These are phyloP conservation scores for Diplosoma virens DNA, from an alignment of 23 tunicate species.

Conservation along the genomic window DNA sequence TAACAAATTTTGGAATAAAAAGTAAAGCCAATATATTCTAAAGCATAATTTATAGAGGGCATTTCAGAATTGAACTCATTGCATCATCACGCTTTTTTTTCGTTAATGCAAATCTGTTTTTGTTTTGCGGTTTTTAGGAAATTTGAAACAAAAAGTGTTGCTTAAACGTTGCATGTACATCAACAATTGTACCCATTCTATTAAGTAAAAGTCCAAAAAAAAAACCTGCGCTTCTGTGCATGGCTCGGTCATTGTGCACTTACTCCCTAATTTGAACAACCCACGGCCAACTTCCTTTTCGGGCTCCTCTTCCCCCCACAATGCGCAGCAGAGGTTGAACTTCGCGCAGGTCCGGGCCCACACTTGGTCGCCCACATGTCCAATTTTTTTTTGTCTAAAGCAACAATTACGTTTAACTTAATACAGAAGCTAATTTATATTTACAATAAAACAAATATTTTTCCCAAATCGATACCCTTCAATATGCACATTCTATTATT, in stretches of 20 bases:
- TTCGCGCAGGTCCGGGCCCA: conserved; percentile 32
- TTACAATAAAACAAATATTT: background rate
- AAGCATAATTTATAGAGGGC: too few relatives aligned
- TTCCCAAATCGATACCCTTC: too few relatives aligned
- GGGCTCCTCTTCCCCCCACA: conserved; percentile 58
- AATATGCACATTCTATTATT: too few relatives aligned
- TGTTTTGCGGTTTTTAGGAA: too few relatives aligned
- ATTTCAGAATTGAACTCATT: too few relatives aligned
- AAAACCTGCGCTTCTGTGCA: background rate
- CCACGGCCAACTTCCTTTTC: conserved; percentile 77
- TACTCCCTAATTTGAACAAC: conserved; percentile 69
- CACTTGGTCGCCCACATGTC: conserved; percentile 53
- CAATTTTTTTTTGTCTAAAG: conserved; percentile 36
- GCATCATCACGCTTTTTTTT: too few relatives aligned
- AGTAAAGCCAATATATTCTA: too few relatives aligned
- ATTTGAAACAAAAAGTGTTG: background rate
- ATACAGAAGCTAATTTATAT: background rate
- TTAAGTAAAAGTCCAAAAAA: too few relatives aligned
- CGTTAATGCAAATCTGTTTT: too few relatives aligned
- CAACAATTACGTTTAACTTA: background rate
- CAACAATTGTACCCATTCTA: background rate
- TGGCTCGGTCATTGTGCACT: conserved; percentile 3
- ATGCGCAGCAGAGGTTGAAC: conserved; percentile 47
- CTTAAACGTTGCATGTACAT: background rate
- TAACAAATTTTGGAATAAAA: too few relatives aligned